Base-by-base conservation (phyloP, 2,797 vertebrate species). In the Champsocephalus esox region DNA sequence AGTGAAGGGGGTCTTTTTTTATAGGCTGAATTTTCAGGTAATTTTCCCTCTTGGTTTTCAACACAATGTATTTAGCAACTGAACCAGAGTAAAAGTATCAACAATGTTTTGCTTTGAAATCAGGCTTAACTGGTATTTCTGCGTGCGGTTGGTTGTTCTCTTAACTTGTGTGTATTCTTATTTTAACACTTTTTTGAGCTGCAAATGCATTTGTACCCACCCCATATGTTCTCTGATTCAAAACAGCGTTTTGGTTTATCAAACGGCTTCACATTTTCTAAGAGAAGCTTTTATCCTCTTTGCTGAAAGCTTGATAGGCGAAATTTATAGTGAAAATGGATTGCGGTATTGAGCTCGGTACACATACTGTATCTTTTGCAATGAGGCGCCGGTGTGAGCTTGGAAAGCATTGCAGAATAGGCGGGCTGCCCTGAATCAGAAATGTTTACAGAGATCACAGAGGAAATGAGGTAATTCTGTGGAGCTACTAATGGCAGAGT, bases 381-480 rank as follows among this genome's bases (percentile, higher is more conserved):
- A 63, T 61, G 66, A 76, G 55, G 70, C 62, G 28, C 45, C 9
- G 1, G 21, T 43, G 66, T 21, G 57, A 75, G 51, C 12, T 3
- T 12, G 66, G 73, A 59, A 69, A 65, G 51, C 55, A 51, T 64
- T 66, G 71, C 61, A 60, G 81, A 82, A 73, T 32, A 57, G 67
- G 46, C 57, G 10, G 74, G 72, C 82, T 85, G 82, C 75, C 54
- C 65, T 55, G 83, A 89, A 88, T 89, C 83, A 16, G 51, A 83
- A 88, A 81, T 84, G 85, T 91, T 91, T 90, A 78, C 81, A 57
- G 73, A 82, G 87, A 91, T 88, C 84, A 86, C 79, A 43, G 82
- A 91, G 79, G 61, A 86, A 89, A 91, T 87, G 44, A 88, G 89
- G 88, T 87, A 85, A 89, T 93, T 92, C 86, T 79, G 84, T 60